phyloP scores from a whole-genome alignment of 1,140 invertebrate genomes.

The Halotydeus destructor region DNA sequence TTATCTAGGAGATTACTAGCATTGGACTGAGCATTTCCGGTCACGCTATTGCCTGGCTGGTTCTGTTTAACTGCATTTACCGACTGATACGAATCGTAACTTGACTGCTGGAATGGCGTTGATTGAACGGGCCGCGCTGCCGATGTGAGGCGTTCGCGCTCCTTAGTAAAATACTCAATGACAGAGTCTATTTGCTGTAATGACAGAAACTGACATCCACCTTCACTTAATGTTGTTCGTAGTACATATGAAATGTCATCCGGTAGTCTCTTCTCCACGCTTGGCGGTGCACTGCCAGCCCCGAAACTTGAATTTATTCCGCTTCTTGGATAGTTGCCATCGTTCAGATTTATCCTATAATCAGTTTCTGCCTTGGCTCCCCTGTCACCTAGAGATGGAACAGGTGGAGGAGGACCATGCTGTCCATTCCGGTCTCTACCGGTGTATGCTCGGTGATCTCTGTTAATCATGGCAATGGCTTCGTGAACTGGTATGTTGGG shows the following conservation, averaged over 20 bases:
- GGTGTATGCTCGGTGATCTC: constrained; percentile 1
- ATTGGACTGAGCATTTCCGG: neutral
- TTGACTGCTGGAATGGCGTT: neutral
- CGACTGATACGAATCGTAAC: no score
- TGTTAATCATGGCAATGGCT: constrained; percentile 2
- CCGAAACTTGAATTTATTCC: no score
- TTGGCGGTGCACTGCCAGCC: neutral
- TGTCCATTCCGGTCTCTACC: neutral
- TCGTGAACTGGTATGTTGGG: constrained; percentile 7
- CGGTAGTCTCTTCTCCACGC: neutral
- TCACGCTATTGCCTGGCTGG: neutral
- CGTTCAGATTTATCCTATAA: no score
- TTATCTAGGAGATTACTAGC: constrained; percentile 6
- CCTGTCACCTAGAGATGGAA: neutral
- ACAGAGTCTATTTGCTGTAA: constrained; percentile 8
- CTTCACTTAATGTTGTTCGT: constrained; percentile 1
- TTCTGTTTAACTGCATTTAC: neutral
- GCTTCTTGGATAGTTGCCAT: no score
- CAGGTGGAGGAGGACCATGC: neutral
- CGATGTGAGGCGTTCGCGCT: constrained; percentile 3
- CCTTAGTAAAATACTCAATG: constrained; percentile 5
- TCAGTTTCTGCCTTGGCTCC: no score
- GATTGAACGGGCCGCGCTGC: neutral
- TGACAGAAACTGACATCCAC: constrained; percentile 5
- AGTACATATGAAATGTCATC: constrained; percentile 9